Conservation (phyloP, 2,888 invertebrate species). For the Drosophila vallismaia region DNA sequence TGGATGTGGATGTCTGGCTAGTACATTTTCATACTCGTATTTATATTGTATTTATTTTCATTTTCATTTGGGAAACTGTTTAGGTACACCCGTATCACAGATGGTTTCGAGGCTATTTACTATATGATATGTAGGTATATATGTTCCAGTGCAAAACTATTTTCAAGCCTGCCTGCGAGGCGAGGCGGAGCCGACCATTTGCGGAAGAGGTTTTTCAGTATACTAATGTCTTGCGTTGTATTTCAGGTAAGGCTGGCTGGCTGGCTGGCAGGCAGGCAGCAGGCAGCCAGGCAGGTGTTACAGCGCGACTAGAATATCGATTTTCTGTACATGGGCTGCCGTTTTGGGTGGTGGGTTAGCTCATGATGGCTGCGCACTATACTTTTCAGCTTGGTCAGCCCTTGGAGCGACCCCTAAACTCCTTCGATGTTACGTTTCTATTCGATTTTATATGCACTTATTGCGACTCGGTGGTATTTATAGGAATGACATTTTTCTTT, state of each 20-base stretch:
- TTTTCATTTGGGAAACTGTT: constrained; percentile 27
- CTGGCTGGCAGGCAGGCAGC: constrained; percentile 13
- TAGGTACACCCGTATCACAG: constrained; percentile 49
- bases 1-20: constrained; percentile 16
- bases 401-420: constrained; percentile 1
- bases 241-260: constrained; percentile 31
- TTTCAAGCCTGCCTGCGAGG: constrained; percentile 2
- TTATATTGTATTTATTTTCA: constrained; percentile 15
- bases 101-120: constrained; percentile 13
- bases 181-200: constrained; percentile 14
- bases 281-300: constrained; percentile 27
- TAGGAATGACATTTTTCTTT: constrained; percentile 34
- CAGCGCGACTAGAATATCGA: constrained; percentile 55
- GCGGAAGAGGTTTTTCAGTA: constrained; percentile 45
- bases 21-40: constrained; percentile 28
- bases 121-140: constrained; percentile 18
- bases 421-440: constrained; percentile 5
- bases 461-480: constrained; percentile 30
- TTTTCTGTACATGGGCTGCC: constrained; percentile 63
- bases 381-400: constrained; percentile 20
- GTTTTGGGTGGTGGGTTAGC: constrained; percentile 51
- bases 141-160: constrained; percentile 8
- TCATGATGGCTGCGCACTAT: constrained; percentile 37
- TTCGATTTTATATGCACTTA: constrained; percentile 9
- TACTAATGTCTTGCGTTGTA: constrained; percentile 36